A percentile compares a stretch with the other conserved stretches of the same genome.
These are phyloP conservation scores for Eubasilissa regina DNA, from an alignment of 1,140 invertebrate genomes.

Conservation along the genomic window DNA sequence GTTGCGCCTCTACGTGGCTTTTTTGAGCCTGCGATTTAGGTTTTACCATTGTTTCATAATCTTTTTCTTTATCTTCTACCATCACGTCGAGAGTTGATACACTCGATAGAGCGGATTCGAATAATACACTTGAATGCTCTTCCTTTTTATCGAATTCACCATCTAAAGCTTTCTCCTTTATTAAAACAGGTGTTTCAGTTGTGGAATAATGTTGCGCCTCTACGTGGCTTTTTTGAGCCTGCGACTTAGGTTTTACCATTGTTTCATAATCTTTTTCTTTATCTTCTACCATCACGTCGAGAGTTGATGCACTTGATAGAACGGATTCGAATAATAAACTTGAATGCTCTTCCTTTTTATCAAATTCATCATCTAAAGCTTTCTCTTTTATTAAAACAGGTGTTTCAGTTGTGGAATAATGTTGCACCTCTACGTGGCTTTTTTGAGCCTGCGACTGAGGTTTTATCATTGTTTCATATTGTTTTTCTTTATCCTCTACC, in stretches of 20 bases:
- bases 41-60: constrained; percentile 13
- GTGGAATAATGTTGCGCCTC: constrained; percentile 59
- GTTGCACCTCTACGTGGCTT: constrained; percentile 62
- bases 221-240: constrained; percentile 61
- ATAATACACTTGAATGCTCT: constrained; percentile 34
- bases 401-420: constrained; percentile 48
- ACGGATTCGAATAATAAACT: constrained; percentile 44
- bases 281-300: constrained; percentile 43
- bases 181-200: constrained; percentile 46
- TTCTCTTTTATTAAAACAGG: constrained; percentile 44
- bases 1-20: constrained; percentile 62
- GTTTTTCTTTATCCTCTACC: constrained; percentile 49
- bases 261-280: constrained; percentile 43
- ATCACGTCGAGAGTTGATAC: constrained; percentile 41
- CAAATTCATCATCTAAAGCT: constrained; percentile 8
- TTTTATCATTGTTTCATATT: constrained; percentile 14
- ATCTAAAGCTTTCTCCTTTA: constrained; percentile 34
- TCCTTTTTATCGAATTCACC: neutral
- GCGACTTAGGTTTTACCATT: constrained; percentile 53
- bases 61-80: constrained; percentile 49
- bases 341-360: constrained; percentile 12
- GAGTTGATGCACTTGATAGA: constrained; percentile 39
- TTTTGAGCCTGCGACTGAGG: constrained; percentile 61
- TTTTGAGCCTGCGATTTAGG: constrained; percentile 61
- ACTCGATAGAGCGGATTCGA: constrained; percentile 38